Evolutionary conservation across 2,888 invertebrate genomes (phyloP).

Genomic region (Amiota minor): DNA sequence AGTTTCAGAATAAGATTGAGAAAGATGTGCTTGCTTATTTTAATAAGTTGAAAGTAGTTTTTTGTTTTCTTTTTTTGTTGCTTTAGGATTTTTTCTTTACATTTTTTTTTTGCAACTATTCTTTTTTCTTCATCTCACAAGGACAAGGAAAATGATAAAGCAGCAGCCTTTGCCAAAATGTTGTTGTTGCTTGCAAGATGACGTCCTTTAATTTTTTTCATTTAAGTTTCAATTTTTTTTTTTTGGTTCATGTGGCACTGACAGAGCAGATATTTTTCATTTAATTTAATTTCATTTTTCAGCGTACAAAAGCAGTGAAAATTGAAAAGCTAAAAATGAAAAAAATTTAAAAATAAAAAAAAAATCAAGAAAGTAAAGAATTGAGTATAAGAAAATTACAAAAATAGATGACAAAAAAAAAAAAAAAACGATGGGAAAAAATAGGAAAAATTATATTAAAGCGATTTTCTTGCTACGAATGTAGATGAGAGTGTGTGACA

Average conservation of each 20-base stretch:
- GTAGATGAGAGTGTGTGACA: constrained; percentile 45
- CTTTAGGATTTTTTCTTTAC: not conserved
- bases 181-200: not conserved
- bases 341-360: constrained; percentile 35
- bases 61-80: not conserved
- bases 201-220: not conserved
- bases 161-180: constrained; percentile 26
- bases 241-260: not conserved
- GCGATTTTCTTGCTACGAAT: constrained; percentile 50
- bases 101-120: not conserved
- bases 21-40: constrained; percentile 4
- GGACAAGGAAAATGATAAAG: constrained; percentile 18
- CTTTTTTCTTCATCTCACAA: not conserved
- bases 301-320: constrained; percentile 34
- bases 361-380: constrained; percentile 27
- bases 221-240: not conserved
- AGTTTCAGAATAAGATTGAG: not conserved
- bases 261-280: constrained; percentile 51
- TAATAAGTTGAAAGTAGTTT: constrained; percentile 22
- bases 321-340: constrained; percentile 36
- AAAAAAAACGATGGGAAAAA: constrained; percentile 58
- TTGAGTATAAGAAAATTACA: constrained; percentile 29
- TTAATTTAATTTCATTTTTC: constrained; percentile 50
- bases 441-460: constrained; percentile 66
- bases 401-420: constrained; percentile 57